These are phyloP conservation scores for Apis laboriosa DNA, from an alignment of 1,140 invertebrate species.

Conservation along the genomic window DNA sequence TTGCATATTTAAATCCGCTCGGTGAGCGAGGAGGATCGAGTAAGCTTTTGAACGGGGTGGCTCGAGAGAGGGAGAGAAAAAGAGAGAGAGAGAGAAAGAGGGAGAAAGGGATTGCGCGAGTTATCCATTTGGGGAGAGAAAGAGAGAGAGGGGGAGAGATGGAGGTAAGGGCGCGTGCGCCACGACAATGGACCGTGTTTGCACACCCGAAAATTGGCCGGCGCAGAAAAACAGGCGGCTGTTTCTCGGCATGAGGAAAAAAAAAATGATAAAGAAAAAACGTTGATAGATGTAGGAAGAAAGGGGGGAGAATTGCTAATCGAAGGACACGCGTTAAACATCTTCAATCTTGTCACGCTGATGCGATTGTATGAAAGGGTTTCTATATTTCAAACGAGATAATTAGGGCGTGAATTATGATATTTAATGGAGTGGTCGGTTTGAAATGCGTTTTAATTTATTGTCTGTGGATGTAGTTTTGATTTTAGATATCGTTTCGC, in stretches of 20 bases:
- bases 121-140: not conserved
- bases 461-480: not conserved
- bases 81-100: not conserved
- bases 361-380: conserved; percentile 6
- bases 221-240: conserved; percentile 57
- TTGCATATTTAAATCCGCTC: conserved; percentile 76
- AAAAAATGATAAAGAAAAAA: conserved; percentile 38
- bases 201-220: conserved; percentile 76
- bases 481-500: not conserved
- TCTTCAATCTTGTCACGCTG: conserved; percentile 39
- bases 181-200: conserved; percentile 72
- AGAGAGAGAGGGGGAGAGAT: conserved; percentile 8
- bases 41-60: conserved; percentile 5
- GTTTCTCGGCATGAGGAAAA: conserved; percentile 53
- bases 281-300: conserved; percentile 32
- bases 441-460: not conserved
- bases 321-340: conserved; percentile 54
- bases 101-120: conserved; percentile 18
- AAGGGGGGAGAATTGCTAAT: conserved; percentile 54
- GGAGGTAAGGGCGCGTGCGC: conserved; percentile 71
- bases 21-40: conserved; percentile 22
- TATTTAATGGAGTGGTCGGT: not conserved
- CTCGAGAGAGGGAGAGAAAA: too few species aligned
- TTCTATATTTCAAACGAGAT: conserved; percentile 9
- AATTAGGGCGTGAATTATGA: conserved; percentile 30